These are phyloP conservation scores for Brachyptera risi DNA, from an alignment of 2,888 invertebrate species.

Conservation along the genomic window DNA sequence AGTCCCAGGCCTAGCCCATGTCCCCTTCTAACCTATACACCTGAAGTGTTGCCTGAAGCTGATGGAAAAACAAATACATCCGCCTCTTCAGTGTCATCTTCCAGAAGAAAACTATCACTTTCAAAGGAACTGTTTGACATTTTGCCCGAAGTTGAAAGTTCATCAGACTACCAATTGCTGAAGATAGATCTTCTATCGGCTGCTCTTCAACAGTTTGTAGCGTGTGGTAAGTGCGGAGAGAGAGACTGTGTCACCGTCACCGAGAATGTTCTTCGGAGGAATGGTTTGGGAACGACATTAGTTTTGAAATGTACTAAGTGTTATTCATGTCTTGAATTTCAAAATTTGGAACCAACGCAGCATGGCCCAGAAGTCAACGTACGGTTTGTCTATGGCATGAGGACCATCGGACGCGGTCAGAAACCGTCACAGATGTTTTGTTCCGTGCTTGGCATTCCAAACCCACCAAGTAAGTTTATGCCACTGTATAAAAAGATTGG, in stretches of 20 bases:
- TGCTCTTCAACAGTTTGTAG: neutral
- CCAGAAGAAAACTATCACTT: neutral
- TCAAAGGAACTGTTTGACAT: neutral
- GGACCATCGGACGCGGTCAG: neutral
- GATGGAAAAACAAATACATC: neutral
- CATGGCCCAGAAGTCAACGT: neutral
- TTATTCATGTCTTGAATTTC: neutral
- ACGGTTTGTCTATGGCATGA: neutral
- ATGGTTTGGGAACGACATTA: neutral
- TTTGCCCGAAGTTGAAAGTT: neutral
- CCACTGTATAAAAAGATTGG: neutral
- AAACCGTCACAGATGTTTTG: neutral
- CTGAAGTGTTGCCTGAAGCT: neutral
- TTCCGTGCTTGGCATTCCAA: neutral
- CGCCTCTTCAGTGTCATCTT: neutral
- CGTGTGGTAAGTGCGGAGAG: neutral
- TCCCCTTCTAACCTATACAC: neutral
- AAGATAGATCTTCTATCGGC: neutral
- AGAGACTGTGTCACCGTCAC: neutral
- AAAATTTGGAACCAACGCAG: neutral
- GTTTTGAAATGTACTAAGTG: neutral
- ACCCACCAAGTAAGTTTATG: neutral
- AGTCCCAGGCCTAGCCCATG: neutral
- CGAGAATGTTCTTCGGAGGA: neutral
- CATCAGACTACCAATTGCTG: neutral